Evolutionary conservation across 2,888 invertebrate species (phyloP).

Genomic region (Choreutis nemorana): DNA sequence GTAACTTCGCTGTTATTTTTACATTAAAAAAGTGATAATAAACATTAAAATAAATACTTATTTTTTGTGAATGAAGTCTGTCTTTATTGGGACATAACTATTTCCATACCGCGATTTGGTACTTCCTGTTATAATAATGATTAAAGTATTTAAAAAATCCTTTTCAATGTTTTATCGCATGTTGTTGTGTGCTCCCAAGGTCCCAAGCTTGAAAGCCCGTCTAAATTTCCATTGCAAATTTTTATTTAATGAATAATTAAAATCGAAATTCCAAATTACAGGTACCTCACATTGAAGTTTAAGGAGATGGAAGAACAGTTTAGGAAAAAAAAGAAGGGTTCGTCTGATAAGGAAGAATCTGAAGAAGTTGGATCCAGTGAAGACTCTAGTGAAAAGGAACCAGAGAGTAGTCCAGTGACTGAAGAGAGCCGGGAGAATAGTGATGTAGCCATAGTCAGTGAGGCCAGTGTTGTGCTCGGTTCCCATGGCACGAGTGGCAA

Average conservation of each 20-base stretch:
- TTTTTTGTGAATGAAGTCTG: no score
- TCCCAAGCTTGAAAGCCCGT: no score
- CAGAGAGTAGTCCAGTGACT: constrained; percentile 16
- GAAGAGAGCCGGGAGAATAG: constrained; percentile 14
- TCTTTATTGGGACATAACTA: no score
- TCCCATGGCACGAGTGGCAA: constrained; percentile 48
- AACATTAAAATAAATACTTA: no score
- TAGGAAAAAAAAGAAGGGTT: constrained; percentile 60
- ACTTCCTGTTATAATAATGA: no score
- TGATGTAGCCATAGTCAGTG: constrained; percentile 24
- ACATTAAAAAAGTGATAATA: no score
- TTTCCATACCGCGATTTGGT: no score
- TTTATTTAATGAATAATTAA: background rate
- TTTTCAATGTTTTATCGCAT: no score
- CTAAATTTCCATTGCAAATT: no score
- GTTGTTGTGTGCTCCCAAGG: no score
- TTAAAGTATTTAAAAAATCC: no score
- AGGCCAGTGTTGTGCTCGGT: constrained; percentile 40
- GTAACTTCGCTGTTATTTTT: no score
- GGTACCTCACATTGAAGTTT: constrained; percentile 83
- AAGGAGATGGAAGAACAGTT: constrained; percentile 88
- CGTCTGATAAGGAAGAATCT: constrained; percentile 27
- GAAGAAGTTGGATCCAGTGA: constrained; percentile 25
- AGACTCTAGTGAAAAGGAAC: constrained; percentile 18
- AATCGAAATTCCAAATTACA: constrained; percentile 25